Conservation (phyloP, 2,888 invertebrate genomes). For the Coleophora deauratella region DNA sequence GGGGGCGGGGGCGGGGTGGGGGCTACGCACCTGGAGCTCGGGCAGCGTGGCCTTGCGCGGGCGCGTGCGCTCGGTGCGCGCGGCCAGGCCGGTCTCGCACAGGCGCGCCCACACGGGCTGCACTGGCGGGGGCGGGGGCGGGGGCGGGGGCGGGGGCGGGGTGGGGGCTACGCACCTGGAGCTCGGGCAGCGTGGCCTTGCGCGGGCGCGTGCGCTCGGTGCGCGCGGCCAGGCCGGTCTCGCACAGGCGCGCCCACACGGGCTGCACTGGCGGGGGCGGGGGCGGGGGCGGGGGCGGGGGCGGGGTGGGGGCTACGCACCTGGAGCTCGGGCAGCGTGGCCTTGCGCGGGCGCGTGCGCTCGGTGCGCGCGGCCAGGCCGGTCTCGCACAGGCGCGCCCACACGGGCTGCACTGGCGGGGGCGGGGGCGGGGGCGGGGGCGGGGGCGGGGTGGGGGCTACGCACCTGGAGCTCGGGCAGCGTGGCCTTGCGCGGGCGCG, state of each 20-base stretch:
- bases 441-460: slow-evolving; percentile 88
- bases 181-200: slow-evolving; percentile 91
- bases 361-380: slow-evolving; percentile 92
- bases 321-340: too few species aligned
- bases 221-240: slow-evolving; percentile 97
- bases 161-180: slow-evolving; percentile 92
- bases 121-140: slow-evolving; percentile 96
- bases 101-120: slow-evolving; percentile 98
- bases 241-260: slow-evolving; percentile 95
- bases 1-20: slow-evolving; percentile 90
- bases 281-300: slow-evolving; percentile 89
- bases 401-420: slow-evolving; percentile 97
- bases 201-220: slow-evolving; percentile 96
- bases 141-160: slow-evolving; percentile 90
- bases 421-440: slow-evolving; percentile 93
- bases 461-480: slow-evolving; percentile 91
- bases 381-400: slow-evolving; percentile 95
- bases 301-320: too few species aligned
- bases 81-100: slow-evolving; percentile 91
- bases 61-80: slow-evolving; percentile 89
- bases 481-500: slow-evolving; percentile 92
- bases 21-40: too few species aligned
- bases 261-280: slow-evolving; percentile 92
- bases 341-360: slow-evolving; percentile 90
- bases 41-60: slow-evolving; percentile 93